phyloP scores from a whole-genome alignment of 2,797 vertebrate genomes.

The Thripadectes ignobilis region DNA sequence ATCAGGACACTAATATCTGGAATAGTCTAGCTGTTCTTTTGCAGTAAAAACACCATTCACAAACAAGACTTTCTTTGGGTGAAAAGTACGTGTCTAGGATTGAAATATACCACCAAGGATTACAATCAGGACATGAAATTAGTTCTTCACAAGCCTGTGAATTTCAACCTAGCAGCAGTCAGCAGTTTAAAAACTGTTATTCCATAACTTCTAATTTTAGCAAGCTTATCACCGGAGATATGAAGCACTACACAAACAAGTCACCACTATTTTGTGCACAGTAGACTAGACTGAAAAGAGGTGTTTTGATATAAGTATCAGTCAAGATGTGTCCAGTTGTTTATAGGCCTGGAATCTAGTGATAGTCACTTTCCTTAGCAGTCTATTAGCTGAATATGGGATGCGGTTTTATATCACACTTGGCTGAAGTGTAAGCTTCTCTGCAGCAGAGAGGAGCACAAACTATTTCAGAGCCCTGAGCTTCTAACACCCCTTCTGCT shows the following conservation, averaged over 20 bases:
- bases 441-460: not conserved
- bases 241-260: slow-evolving; percentile 44
- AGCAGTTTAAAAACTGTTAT: not conserved
- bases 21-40: not conserved
- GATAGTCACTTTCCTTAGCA: slow-evolving; percentile 33
- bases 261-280: not conserved
- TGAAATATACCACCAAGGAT: not conserved
- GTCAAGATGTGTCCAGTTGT: slow-evolving; percentile 23
- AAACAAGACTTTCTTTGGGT: not conserved
- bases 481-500: not conserved
- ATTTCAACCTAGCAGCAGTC: not conserved
- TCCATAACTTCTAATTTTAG: not conserved
- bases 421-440: slow-evolving; percentile 28
- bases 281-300: not conserved
- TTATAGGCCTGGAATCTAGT: slow-evolving; percentile 37
- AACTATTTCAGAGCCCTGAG: not conserved
- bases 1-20: not conserved
- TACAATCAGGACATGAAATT: not conserved
- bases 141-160: not conserved
- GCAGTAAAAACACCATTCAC: not conserved
- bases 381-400: slow-evolving; percentile 35
- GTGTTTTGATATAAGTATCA: slow-evolving; percentile 38
- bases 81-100: not conserved
- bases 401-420: slow-evolving; percentile 52
- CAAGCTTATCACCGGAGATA: not conserved